Percentiles rank a stretch among this genome's conserved stretches.
Evolutionary conservation across 2,888 invertebrate genomes (phyloP).

Genomic region (Pyralis farinalis): DNA sequence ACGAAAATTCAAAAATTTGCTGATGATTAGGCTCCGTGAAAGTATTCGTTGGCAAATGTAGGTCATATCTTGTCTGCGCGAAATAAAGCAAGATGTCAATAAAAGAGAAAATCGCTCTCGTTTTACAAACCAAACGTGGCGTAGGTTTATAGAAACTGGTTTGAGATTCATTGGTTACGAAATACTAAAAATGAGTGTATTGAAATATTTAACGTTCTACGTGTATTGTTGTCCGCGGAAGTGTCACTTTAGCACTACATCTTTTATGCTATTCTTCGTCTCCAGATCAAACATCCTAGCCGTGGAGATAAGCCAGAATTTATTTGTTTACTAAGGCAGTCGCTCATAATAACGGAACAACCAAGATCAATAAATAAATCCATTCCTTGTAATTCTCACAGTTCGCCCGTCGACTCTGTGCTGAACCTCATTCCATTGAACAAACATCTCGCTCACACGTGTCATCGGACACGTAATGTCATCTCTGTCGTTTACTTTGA

Average conservation of each 20-base stretch:
- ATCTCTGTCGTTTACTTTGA: slow-evolving; percentile 59
- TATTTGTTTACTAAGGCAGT: slow-evolving; percentile 56
- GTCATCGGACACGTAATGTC: slow-evolving; percentile 21
- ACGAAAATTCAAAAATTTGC: too few species aligned
- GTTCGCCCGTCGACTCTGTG: slow-evolving; percentile 56
- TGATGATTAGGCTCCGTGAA: too few species aligned
- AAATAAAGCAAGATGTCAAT: background rate
- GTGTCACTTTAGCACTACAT: slow-evolving; percentile 36
- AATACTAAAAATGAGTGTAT: too few species aligned
- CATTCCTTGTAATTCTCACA: slow-evolving; percentile 77
- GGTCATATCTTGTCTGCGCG: too few species aligned
- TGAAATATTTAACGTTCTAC: too few species aligned
- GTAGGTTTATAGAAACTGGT: too few species aligned
- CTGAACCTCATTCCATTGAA: slow-evolving; percentile 71
- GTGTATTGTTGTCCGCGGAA: slow-evolving; percentile 31
- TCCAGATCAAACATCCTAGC: slow-evolving; percentile 38
- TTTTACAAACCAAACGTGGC: too few species aligned
- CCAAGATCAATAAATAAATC: slow-evolving; percentile 75
- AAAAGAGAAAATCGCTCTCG: background rate
- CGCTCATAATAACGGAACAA: slow-evolving; percentile 67
- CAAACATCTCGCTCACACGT: slow-evolving; percentile 46
- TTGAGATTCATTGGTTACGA: too few species aligned
- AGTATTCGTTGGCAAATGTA: too few species aligned
- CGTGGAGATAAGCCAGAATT: slow-evolving; percentile 36
- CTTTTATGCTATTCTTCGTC: slow-evolving; percentile 30